These are phyloP conservation scores for Crambe crambe DNA, from an alignment of 37 sponge, comb jelly and placozoan genomes.

Conservation along the genomic window DNA sequence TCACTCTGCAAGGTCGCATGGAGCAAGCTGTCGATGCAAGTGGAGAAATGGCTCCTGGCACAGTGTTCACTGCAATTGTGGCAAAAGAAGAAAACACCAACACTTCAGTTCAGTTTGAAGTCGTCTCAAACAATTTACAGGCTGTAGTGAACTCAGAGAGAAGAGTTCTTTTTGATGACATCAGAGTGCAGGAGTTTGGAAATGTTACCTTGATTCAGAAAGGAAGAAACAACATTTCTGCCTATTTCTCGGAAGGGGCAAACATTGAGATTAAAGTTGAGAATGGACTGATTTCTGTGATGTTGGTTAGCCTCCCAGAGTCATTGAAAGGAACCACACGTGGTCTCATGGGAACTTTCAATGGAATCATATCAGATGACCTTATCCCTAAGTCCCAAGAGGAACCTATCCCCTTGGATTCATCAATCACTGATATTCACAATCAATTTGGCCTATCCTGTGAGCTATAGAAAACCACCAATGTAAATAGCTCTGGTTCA, in stretches of 20 bases:
- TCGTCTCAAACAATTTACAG: slow-evolving; percentile 6
- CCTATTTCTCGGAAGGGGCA: not conserved
- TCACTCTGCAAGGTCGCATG: slow-evolving; percentile 79
- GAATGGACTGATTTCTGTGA: not conserved
- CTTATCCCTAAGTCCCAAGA: not conserved
- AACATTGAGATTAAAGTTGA: not conserved
- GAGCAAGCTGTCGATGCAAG: slow-evolving; percentile 11
- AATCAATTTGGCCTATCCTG: too few species aligned
- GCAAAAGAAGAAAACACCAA: slow-evolving; percentile 2
- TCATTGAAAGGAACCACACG: not conserved
- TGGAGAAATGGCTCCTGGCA: slow-evolving; percentile 24
- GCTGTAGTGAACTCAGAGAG: not conserved
- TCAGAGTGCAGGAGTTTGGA: slow-evolving; percentile 2
- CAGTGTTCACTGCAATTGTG: slow-evolving; percentile 71
- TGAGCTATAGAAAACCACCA: too few species aligned
- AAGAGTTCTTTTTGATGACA: slow-evolving; percentile 25
- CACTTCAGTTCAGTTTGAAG: not conserved
- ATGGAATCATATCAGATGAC: not conserved
- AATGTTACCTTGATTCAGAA: not conserved
- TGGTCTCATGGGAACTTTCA: not conserved
- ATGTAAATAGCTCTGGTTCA: too few species aligned
- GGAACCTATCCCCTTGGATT: not conserved
- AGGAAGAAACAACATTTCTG: not conserved
- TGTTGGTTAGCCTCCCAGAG: not conserved
- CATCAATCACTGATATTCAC: too few species aligned